Base-by-base conservation (phyloP, 2,888 invertebrate genomes). In the Himalopsyche japonica region DNA sequence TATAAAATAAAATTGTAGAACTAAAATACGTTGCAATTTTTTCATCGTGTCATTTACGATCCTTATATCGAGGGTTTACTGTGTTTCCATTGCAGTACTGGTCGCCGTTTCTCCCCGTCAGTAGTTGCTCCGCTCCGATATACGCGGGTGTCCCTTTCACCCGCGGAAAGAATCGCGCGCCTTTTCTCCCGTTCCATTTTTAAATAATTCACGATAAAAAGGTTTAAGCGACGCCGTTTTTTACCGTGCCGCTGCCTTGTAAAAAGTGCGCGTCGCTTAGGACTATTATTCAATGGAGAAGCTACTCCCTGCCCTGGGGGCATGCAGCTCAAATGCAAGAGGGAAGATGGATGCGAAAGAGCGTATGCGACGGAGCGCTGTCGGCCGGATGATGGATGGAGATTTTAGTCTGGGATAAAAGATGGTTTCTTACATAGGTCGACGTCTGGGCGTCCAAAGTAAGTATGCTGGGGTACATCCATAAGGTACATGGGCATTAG, bases 381-480 rank as follows among this genome's bases (percentile, higher is more conserved):
- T 84, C 84, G 70, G 85, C 85, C 76, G 81, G 81, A 86, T 86
- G 86, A 86, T 86, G 84, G 86, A 86, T 86, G 86, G 86, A 84
- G 84, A 85, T 86, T 85, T 85, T 83, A 84, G 86, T 86, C 85
- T 80, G 83, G 84, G 84, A 86, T 86, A 85, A 86, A 86, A 83
- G 86, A 86, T 84, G 83, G 84, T 84, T 86, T 83, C 85, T 85
- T 81, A 48, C 84, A 70, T 79, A 80, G 84, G 84, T 82, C 84
- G 84, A 57, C 24, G 57, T 57, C 57, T 57, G 57, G 24, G 57
- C 57, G 20, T 57, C 24, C 20, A 57, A n/a, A 20, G 8, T 57
- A 57, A n/a, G 24, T 57, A 57, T 37, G 76, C 48, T 80, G 80
- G 48, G 24, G 76, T 34, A 34, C 81, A 81, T 57, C 76, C 80